phyloP scores from a whole-genome alignment of 2,113 vertebrate species.

The Gulo gulo region DNA sequence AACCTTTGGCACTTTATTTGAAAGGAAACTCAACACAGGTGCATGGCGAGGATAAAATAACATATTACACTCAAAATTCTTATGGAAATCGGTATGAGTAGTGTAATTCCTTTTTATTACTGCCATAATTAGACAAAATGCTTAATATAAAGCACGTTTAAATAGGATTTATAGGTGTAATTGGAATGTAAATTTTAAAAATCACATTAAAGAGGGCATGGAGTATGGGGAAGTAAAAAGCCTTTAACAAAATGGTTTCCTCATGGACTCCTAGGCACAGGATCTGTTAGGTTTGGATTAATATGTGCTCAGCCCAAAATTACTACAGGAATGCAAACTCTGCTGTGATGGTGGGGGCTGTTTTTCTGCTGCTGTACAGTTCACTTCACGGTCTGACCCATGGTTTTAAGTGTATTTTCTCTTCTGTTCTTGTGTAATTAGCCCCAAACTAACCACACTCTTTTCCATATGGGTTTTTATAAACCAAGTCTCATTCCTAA shows the following conservation, averaged over 20 bases:
- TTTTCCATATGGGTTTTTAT: background rate
- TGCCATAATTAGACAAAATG: background rate
- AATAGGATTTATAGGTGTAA: background rate
- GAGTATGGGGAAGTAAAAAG: background rate
- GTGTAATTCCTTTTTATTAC: background rate
- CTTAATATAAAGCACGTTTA: background rate
- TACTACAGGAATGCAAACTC: rapidly evolving
- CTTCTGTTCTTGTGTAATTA: background rate
- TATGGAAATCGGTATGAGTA: background rate
- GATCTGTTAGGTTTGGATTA: background rate
- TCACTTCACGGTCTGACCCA: background rate
- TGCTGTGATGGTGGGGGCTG: rapidly evolving
- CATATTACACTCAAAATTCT: background rate
- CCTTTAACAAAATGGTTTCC: background rate
- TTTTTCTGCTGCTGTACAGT: rapidly evolving
- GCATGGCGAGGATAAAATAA: background rate
- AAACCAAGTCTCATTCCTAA: background rate
- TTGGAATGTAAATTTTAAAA: background rate
- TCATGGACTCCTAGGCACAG: rapidly evolving
- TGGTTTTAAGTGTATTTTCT: background rate
- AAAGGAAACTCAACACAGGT: background rate
- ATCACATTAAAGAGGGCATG: background rate
- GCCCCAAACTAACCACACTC: background rate
- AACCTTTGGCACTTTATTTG: background rate
- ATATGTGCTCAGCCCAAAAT: background rate